Percentiles rank a stretch among this genome's conserved stretches.
phyloP scores from a whole-genome alignment of 2,113 vertebrate genomes.

The Paradisaea rubra region DNA sequence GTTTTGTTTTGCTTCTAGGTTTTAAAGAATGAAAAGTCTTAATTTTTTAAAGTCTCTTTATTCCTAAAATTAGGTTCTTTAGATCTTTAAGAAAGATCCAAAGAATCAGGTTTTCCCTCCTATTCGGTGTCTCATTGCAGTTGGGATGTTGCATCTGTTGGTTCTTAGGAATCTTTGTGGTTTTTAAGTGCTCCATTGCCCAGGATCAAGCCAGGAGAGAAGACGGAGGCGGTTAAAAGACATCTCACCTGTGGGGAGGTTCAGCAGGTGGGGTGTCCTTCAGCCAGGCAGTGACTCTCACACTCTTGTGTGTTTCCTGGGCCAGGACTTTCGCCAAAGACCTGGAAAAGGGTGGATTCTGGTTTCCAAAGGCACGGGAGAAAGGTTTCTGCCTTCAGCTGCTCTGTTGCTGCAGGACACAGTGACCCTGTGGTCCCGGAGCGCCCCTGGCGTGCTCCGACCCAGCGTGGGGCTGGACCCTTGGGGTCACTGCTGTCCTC shows the following conservation, averaged over 20 bases:
- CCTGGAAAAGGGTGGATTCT: background rate
- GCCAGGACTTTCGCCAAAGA: background rate
- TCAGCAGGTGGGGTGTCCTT: background rate
- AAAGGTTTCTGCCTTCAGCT: background rate
- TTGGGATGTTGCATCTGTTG: background rate
- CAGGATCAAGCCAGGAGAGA: background rate
- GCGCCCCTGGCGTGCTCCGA: accelerated
- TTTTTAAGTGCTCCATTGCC: background rate
- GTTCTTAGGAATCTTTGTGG: background rate
- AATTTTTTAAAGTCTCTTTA: background rate
- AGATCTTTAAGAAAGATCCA: background rate
- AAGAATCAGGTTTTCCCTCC: background rate
- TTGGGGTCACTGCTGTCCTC: background rate
- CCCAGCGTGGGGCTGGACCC: background rate
- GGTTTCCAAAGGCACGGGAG: background rate
- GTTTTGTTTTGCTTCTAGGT: background rate
- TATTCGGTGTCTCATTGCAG: background rate
- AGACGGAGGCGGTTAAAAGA: accelerated
- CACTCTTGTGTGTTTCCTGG: background rate
- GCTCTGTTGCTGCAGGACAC: accelerated
- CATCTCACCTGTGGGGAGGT: background rate
- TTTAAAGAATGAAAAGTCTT: background rate
- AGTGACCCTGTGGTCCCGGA: accelerated
- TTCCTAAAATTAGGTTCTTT: background rate
- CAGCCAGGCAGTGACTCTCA: background rate